Conservation (phyloP, 2,113 vertebrate genomes). For the Tyrannus savana region DNA sequence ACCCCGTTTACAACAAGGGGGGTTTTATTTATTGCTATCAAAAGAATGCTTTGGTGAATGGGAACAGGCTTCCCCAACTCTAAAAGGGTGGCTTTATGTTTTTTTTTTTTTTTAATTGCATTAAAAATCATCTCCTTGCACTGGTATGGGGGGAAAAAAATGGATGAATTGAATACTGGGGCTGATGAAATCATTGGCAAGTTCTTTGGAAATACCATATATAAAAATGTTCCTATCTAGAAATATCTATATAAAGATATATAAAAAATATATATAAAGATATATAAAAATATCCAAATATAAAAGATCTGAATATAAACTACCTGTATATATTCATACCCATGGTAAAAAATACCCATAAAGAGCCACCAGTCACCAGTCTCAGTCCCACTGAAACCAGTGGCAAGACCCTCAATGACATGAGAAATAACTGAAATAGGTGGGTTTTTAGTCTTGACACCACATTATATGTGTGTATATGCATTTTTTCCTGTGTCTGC, state of each 20-base stretch:
- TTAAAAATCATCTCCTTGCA: background rate
- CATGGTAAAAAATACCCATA: background rate
- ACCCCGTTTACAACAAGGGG: background rate
- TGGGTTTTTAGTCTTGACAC: background rate
- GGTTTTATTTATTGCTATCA: constrained; percentile 4
- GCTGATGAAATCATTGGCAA: background rate
- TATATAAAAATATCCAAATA: too few relatives aligned
- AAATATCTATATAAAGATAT: too few relatives aligned
- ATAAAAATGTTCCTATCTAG: too few relatives aligned
- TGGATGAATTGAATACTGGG: background rate
- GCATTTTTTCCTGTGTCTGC: background rate
- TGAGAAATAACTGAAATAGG: background rate
- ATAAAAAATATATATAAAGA: too few relatives aligned
- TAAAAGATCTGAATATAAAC: background rate
- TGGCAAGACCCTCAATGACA: background rate
- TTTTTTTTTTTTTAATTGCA: background rate
- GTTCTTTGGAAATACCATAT: background rate
- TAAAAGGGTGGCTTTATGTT: background rate
- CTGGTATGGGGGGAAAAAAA: background rate
- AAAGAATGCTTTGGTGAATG: background rate
- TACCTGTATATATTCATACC: background rate
- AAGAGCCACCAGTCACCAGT: background rate
- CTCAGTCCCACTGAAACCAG: background rate
- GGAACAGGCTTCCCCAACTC: background rate
- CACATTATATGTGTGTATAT: accelerated